phyloP scores from a whole-genome alignment of 2,113 vertebrate species.

The Pollimyrus isidori region DNA sequence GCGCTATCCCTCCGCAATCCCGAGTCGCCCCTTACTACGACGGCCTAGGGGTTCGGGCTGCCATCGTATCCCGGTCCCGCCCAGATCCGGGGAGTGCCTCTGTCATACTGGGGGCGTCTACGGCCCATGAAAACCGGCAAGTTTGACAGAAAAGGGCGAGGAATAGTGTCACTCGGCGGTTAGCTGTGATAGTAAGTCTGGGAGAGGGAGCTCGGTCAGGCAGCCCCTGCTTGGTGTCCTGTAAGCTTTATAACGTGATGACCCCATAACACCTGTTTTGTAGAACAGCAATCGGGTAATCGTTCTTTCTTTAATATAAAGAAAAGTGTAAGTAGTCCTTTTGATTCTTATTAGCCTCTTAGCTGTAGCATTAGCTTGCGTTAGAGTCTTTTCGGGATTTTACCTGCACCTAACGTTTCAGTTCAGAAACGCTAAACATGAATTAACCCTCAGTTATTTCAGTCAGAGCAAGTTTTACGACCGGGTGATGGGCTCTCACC shows the following conservation, averaged over 20 bases:
- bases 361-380: not conserved
- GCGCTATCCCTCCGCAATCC: not conserved
- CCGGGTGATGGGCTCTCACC: not conserved
- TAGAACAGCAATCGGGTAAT: not conserved
- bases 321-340: not conserved
- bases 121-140: not conserved
- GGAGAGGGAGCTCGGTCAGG: not conserved
- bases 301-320: not conserved
- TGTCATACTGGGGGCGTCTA: slow-evolving; percentile 22
- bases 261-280: not conserved
- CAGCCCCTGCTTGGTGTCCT: not conserved
- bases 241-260: not conserved
- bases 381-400: not conserved
- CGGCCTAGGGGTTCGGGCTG: slow-evolving; percentile 23
- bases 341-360: not conserved
- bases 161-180: not conserved
- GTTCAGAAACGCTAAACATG: not conserved
- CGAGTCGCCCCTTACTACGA: not conserved
- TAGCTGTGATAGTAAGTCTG: not conserved
- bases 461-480: not conserved
- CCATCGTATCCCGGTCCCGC: slow-evolving; percentile 27
- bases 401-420: not conserved
- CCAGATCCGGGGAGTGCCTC: slow-evolving; percentile 45
- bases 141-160: not conserved
- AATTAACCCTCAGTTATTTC: not conserved